phyloP scores from a whole-genome alignment of 92 coral and sea anemone species.

The Phymanthus crucifer region DNA sequence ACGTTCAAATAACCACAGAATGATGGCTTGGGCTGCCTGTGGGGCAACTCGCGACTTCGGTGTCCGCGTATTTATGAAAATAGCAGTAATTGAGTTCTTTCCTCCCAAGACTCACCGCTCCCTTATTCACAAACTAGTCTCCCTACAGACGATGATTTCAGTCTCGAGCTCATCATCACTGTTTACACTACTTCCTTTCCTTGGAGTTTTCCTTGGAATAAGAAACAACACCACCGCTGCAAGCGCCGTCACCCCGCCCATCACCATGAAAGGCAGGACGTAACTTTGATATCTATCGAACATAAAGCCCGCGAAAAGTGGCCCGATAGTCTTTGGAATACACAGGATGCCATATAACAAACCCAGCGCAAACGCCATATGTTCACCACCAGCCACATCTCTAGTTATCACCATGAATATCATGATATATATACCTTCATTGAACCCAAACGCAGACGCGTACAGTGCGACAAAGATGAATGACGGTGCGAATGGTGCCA shows the following conservation, averaged over 20 bases:
- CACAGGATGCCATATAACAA: slow-evolving; percentile 54
- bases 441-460: slow-evolving; percentile 57
- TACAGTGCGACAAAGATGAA: slow-evolving; percentile 42
- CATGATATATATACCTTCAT: slow-evolving; percentile 65
- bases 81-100: too few relatives aligned
- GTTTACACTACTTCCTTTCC: background rate
- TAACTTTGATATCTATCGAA: slow-evolving; percentile 43
- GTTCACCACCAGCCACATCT: slow-evolving; percentile 66
- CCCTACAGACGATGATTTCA: background rate
- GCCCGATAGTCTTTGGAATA: slow-evolving; percentile 60
- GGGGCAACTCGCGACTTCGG: too few relatives aligned
- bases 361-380: slow-evolving; percentile 63
- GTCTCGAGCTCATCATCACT: background rate
- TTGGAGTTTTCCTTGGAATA: background rate
- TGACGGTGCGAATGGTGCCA: slow-evolving; percentile 61
- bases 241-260: slow-evolving; percentile 23
- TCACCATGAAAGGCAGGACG: slow-evolving; percentile 34
- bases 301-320: slow-evolving; percentile 67
- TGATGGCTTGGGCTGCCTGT: too few relatives aligned
- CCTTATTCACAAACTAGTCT: slow-evolving; percentile 10
- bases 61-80: too few relatives aligned
- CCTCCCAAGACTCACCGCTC: too few relatives aligned
- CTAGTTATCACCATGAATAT: slow-evolving; percentile 56
- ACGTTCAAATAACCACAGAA: too few relatives aligned
- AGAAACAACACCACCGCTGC: background rate